phyloP scores from a whole-genome alignment of 2,797 vertebrate genomes.

The Ibycter americanus region DNA sequence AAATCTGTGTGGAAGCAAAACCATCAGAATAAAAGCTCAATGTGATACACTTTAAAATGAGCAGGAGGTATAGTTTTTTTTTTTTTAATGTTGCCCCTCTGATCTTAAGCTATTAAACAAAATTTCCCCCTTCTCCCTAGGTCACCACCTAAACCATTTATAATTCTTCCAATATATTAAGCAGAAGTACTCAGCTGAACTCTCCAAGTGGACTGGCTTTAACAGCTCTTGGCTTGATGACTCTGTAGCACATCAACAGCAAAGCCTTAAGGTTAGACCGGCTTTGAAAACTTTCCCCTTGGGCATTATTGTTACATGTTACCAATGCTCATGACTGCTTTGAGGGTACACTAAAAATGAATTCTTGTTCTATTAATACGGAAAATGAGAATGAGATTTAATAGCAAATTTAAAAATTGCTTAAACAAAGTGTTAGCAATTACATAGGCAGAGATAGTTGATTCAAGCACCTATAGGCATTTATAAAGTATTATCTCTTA shows the following conservation, averaged over 20 bases:
- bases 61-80: neutral
- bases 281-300: slow-evolving; percentile 46
- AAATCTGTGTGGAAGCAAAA: slow-evolving; percentile 25
- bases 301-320: slow-evolving; percentile 41
- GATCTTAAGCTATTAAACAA: slow-evolving; percentile 13
- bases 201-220: slow-evolving; percentile 24
- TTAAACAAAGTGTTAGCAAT: slow-evolving; percentile 46
- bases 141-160: slow-evolving; percentile 23
- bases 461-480: slow-evolving; percentile 50
- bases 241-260: slow-evolving; percentile 13
- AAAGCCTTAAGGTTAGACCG: slow-evolving; percentile 29
- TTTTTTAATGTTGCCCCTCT: neutral
- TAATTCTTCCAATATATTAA: slow-evolving; percentile 6
- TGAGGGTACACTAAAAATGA: slow-evolving; percentile 56
- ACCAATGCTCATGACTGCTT: slow-evolving; percentile 62
- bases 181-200: slow-evolving; percentile 2
- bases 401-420: slow-evolving; percentile 37
- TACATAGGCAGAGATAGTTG: slow-evolving; percentile 9
- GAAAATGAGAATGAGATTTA: slow-evolving; percentile 59
- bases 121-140: neutral
- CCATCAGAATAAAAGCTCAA: slow-evolving; percentile 20
- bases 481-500: slow-evolving; percentile 17
- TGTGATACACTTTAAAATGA: neutral
- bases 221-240: slow-evolving; percentile 1
- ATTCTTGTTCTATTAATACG: slow-evolving; percentile 51